A percentile compares a stretch with the other conserved stretches of the same genome.
Evolutionary conservation across 2,797 vertebrate genomes (phyloP).

Genomic region (Sebastes matsubarae): DNA sequence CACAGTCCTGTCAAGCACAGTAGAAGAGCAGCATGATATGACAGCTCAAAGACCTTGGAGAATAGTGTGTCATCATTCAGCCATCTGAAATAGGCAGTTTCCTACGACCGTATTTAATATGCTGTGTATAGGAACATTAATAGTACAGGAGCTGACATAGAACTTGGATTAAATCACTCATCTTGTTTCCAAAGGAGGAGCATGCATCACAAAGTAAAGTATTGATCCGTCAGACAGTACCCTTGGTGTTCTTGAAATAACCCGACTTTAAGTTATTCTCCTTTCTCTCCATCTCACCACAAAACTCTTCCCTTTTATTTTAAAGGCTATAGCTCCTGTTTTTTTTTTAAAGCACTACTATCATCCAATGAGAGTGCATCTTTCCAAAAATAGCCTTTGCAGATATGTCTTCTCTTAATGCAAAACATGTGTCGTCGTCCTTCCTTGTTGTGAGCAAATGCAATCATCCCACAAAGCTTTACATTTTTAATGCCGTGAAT

Average conservation of each 20-base stretch:
- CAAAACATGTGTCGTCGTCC: slow-evolving; percentile 39
- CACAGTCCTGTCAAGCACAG: background rate
- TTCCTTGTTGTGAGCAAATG: slow-evolving; percentile 35
- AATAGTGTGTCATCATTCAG: background rate
- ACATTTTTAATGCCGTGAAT: slow-evolving; percentile 66
- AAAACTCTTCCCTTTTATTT: background rate
- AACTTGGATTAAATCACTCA: slow-evolving; percentile 10
- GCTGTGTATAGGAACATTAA: background rate
- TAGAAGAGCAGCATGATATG: background rate
- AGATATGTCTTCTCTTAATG: slow-evolving; percentile 20
- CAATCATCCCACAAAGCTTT: slow-evolving; percentile 44
- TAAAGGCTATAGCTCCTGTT: background rate
- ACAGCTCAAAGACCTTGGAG: slow-evolving; percentile 1
- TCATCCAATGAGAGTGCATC: background rate
- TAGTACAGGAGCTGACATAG: background rate
- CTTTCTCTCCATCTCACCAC: background rate
- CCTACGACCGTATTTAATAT: background rate
- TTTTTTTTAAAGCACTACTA: background rate
- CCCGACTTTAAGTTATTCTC: background rate
- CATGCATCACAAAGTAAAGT: slow-evolving; percentile 13
- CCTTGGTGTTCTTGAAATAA: background rate
- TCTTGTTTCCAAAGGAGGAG: background rate
- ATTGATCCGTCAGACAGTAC: slow-evolving; percentile 25
- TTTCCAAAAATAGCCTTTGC: slow-evolving; percentile 22
- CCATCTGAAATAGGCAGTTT: background rate